Evolutionary conservation across 1,140 invertebrate genomes (phyloP), one percentile per base, ranked within the genome.

Genomic region (Drosophila sp.): DNA sequence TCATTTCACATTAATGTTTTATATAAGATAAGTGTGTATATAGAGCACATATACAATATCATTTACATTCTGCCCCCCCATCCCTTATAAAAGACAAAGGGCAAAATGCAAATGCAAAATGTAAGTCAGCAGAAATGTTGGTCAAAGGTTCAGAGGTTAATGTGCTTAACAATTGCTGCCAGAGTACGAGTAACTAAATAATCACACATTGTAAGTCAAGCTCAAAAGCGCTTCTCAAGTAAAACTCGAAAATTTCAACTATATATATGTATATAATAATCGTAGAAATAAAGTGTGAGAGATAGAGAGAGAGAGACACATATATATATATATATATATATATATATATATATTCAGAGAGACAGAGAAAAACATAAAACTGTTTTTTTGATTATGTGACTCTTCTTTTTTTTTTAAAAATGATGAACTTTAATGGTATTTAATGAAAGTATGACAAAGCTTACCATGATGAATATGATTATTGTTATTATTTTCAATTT

Each of bases 401-500:
- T 58, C 17, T 23, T 35, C 35, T 30, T 57, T 17, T 35, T n/a
- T 7, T 17, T 35, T 11, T 41, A 66, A 7, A 41, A 38, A 63
- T 80, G 81, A 90, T 90, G 85, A 80, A 74, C 79, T 70, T 90
- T 79, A 89, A 89, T 89, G 84, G 80, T 90, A 90, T 90, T 87
- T 84, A 90, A 91, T 91, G 90, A 91, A 90, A 91, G 75, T 91
- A 90, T 91, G 90, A 91, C 69, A 83, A 89, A 91, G 90, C 90
- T 91, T 91, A 91, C 90, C 90, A 91, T 91, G 90, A 91, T 89
- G 87, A 90, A 80, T 86, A 91, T 91, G 79, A 91, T 91, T 91
- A 90, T 90, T 90, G 86, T 90, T 91, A 91, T 91, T 91, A 91
- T 91, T 91, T 91, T 91, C 90, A 90, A 91, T 91, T 91, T 91